A percentile compares a stretch with the other conserved stretches of the same genome.
These are phyloP conservation scores for Harpegnathos saltator DNA, from an alignment of 1,140 invertebrate genomes.

Conservation along the genomic window DNA sequence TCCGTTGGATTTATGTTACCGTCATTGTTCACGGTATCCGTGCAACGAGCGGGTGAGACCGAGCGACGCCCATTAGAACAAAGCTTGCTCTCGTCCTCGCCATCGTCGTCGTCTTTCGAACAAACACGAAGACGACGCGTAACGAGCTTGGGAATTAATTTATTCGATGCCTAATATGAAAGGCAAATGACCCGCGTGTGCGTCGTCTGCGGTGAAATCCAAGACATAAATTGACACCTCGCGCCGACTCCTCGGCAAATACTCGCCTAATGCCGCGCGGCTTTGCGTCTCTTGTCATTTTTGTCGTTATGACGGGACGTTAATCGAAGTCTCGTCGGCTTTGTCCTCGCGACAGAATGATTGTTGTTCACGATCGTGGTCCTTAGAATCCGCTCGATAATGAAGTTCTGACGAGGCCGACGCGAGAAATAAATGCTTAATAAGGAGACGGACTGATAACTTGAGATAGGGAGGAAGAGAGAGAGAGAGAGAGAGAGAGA, in stretches of 20 bases:
- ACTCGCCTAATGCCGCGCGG: not conserved
- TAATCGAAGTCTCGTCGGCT: too few species aligned
- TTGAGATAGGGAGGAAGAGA: too few species aligned
- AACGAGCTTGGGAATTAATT: conserved; percentile 40
- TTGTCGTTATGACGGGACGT: not conserved
- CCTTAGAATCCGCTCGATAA: too few species aligned
- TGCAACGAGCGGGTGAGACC: conserved; percentile 4
- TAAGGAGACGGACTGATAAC: too few species aligned
- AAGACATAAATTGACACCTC: conserved; percentile 15
- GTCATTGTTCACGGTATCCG: conserved; percentile 58
- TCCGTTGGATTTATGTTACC: conserved; percentile 55
- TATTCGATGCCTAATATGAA: conserved; percentile 47
- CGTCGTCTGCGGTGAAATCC: not conserved
- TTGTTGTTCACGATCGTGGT: too few species aligned
- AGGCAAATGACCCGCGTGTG: conserved; percentile 14
- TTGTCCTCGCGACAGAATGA: too few species aligned
- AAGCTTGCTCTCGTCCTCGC: not conserved
- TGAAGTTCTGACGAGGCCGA: too few species aligned
- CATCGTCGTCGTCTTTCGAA: not conserved
- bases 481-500: too few species aligned
- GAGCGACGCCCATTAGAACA: conserved; percentile 2
- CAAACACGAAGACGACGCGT: not conserved
- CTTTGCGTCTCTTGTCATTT: not conserved
- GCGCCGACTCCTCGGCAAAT: not conserved
- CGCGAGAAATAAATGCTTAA: too few species aligned